Percentiles rank a stretch among this genome's conserved stretches.
Conservation (phyloP, 2,113 vertebrate genomes). For the Pterocles gutturalis region DNA sequence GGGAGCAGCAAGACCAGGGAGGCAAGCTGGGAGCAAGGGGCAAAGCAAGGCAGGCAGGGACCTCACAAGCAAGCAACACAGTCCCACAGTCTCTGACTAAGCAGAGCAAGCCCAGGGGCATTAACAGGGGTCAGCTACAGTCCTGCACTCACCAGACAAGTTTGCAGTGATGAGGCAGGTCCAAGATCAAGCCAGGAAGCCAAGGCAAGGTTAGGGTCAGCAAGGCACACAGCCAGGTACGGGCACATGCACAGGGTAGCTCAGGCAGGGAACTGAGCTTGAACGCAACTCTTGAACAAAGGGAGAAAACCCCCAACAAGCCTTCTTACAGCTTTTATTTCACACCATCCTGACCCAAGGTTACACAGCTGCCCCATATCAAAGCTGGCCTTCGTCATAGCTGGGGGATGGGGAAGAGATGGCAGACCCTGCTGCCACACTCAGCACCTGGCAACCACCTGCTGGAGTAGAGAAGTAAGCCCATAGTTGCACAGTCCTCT, state of each 20-base stretch:
- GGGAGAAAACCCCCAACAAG: neutral
- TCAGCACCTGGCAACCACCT: neutral
- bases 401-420: accelerated
- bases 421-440: neutral
- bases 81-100: neutral
- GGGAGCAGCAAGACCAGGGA: neutral
- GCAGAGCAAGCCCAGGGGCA: neutral
- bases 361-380: neutral
- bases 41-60: neutral
- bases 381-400: neutral
- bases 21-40: accelerated
- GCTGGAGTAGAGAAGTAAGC: neutral
- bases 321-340: neutral
- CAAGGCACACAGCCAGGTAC: neutral
- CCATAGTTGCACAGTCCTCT: neutral
- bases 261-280: neutral
- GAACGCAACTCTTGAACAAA: neutral
- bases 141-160: neutral
- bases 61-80: neutral
- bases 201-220: neutral
- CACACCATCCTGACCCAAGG: neutral
- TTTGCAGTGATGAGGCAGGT: neutral
- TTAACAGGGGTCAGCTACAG: neutral
- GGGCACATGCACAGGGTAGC: accelerated
- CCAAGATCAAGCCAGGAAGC: neutral